Conservation (phyloP, 2,113 vertebrate genomes). For the Abramis brama region DNA sequence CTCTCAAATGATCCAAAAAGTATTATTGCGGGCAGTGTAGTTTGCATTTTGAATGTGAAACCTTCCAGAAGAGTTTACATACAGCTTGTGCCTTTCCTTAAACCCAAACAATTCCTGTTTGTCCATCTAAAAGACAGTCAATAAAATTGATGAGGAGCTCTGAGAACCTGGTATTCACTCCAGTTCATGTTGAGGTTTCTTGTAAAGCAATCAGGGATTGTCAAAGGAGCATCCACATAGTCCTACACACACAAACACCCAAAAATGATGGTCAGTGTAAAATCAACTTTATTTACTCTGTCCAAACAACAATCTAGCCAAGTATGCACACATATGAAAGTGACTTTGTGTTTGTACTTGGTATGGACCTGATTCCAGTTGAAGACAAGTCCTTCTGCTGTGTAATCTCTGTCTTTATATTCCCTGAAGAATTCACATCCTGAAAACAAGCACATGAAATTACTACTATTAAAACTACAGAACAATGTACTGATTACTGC, state of each 20-base stretch:
- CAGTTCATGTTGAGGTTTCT: slow-evolving; percentile 93
- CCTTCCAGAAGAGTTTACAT: background rate
- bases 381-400: slow-evolving; percentile 95
- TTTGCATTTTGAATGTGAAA: background rate
- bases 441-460: slow-evolving; percentile 61
- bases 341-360: background rate
- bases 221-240: slow-evolving; percentile 95
- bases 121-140: background rate
- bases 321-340: background rate
- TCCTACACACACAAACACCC: slow-evolving; percentile 76
- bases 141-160: background rate
- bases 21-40: background rate
- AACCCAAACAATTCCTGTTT: background rate
- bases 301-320: background rate
- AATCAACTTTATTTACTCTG: background rate
- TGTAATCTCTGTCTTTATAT: slow-evolving; percentile 96
- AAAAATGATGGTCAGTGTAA: background rate
- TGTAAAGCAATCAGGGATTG: slow-evolving; percentile 87
- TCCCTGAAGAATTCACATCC: slow-evolving; percentile 99
- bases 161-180: slow-evolving; percentile 91
- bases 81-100: background rate
- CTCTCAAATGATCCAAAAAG: background rate
- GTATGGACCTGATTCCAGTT: slow-evolving; percentile 97
- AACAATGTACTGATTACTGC: background rate
- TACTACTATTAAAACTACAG: slow-evolving; percentile 1